Conservation (phyloP, 2,113 vertebrate genomes). For the Prochilodus magdalenae region DNA sequence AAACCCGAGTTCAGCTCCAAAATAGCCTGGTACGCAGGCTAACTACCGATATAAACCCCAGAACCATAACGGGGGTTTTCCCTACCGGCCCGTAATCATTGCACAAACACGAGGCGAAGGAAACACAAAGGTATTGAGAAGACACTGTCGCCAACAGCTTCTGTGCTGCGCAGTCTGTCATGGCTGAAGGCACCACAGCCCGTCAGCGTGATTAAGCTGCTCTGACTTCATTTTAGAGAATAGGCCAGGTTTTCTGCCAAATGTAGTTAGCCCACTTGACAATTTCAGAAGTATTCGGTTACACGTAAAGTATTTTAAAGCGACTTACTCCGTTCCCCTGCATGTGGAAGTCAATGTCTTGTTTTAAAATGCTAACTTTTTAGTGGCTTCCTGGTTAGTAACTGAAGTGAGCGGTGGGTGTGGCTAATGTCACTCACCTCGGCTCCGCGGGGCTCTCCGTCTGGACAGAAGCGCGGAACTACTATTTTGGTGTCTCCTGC, state of each 20-base stretch:
- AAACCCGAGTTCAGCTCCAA: not conserved
- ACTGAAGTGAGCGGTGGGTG: not conserved
- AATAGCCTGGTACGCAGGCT: not conserved
- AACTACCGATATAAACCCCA: not conserved
- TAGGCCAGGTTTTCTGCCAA: not conserved
- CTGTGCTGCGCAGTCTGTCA: not conserved
- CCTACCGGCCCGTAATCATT: not conserved
- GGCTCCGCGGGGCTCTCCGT: no score
- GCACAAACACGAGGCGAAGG: not conserved
- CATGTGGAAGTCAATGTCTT: not conserved
- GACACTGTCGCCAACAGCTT: not conserved
- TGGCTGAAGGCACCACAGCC: not conserved
- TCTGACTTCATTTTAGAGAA: not conserved
- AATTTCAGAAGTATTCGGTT: not conserved
- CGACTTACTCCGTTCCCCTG: constrained; percentile 34
- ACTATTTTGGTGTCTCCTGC: no score
- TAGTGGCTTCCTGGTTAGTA: constrained; percentile 46
- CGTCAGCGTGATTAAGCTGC: not conserved
- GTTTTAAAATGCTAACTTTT: not conserved
- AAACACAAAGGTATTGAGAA: not conserved
- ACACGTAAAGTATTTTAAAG: not conserved
- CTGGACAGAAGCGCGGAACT: no score
- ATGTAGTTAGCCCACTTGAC: not conserved
- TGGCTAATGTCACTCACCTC: not conserved
- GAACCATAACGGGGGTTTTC: not conserved